Evolutionary conservation across 1,140 invertebrate species (phyloP).

Genomic region (Drosophila bipectinata): DNA sequence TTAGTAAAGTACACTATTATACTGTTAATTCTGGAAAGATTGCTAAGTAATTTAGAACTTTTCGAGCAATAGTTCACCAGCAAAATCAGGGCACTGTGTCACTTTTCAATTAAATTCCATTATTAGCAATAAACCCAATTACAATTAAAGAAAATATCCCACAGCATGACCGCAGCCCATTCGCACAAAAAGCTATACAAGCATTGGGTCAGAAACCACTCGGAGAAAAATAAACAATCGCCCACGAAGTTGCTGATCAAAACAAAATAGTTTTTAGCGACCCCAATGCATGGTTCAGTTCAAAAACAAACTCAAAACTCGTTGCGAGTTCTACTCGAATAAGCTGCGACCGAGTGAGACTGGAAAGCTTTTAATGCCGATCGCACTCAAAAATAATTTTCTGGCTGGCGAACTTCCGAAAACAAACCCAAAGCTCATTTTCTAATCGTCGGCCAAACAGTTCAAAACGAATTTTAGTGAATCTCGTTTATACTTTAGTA

Average conservation of each 20-base stretch:
- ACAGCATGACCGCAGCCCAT: conserved; percentile 22
- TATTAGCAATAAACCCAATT: conserved; percentile 34
- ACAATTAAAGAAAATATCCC: conserved; percentile 24
- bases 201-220: conserved; percentile 10
- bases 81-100: conserved; percentile 48
- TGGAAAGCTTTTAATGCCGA: conserved; percentile 28
- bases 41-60: conserved; percentile 1
- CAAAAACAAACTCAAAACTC: conserved; percentile 45
- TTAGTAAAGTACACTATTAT: too few relatives aligned
- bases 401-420: background rate
- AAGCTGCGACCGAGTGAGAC: conserved; percentile 24
- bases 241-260: conserved; percentile 64
- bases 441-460: conserved; percentile 47
- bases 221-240: conserved; percentile 13
- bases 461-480: conserved; percentile 15
- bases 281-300: conserved; percentile 30
- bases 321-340: conserved; percentile 66
- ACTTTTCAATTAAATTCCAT: conserved; percentile 55
- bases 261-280: conserved; percentile 66
- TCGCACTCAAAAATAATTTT: conserved; percentile 22
- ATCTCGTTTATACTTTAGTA: background rate
- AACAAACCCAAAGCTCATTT: conserved; percentile 54
- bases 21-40: too few relatives aligned
- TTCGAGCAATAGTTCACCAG: conserved; percentile 6
- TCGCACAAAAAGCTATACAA: conserved; percentile 8